Conservation (phyloP, 2,888 invertebrate genomes). For the Rhamnusium bicolor region DNA sequence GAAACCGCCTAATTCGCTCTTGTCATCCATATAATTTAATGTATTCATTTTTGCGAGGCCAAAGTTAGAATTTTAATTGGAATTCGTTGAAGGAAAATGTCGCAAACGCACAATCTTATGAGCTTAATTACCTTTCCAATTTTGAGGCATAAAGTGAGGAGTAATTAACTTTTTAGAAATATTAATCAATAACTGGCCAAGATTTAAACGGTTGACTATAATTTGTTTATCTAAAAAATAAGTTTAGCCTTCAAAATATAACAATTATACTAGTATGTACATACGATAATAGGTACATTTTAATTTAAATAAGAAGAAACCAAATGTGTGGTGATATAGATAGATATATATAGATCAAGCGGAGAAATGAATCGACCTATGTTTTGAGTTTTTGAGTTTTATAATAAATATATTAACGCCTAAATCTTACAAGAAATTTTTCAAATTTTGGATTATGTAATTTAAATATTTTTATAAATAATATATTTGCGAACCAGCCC, state of each 20-base stretch:
- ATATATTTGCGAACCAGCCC: too few relatives aligned
- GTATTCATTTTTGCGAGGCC: conserved; percentile 41
- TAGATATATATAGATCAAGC: too few relatives aligned
- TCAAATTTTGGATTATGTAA: too few relatives aligned
- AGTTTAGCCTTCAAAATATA: background rate
- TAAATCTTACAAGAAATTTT: too few relatives aligned
- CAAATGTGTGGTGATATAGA: too few relatives aligned
- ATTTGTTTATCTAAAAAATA: background rate
- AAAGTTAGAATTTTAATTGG: conserved; percentile 34
- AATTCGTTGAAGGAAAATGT: conserved; percentile 6
- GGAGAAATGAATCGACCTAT: too few relatives aligned
- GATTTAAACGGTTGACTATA: background rate
- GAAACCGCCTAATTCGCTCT: conserved; percentile 39
- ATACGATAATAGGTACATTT: too few relatives aligned
- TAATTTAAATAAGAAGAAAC: too few relatives aligned
- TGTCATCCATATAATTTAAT: conserved; percentile 43
- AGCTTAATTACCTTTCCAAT: conserved; percentile 15
- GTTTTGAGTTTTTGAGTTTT: too few relatives aligned
- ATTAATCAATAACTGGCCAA: background rate
- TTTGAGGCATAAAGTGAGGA: background rate
- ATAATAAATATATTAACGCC: too few relatives aligned
- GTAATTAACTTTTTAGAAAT: background rate
- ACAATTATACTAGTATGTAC: too few relatives aligned
- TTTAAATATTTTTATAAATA: too few relatives aligned
- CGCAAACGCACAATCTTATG: background rate